Evolutionary conservation across 1,140 invertebrate species (phyloP).

Genomic region (Eubasilissa regina): DNA sequence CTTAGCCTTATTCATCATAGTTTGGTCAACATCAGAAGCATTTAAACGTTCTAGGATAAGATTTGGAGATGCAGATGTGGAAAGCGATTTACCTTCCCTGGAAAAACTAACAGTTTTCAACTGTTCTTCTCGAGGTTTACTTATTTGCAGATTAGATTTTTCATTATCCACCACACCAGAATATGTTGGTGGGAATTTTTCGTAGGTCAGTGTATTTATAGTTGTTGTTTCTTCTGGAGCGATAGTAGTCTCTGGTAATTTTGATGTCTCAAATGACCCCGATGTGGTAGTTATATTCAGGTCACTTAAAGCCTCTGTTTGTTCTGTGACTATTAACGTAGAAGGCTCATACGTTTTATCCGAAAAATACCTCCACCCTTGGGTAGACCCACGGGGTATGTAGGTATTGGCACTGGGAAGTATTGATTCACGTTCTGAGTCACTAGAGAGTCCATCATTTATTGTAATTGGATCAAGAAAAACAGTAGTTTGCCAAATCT

Average conservation of each 20-base stretch:
- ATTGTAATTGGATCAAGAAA: conserved; percentile 80
- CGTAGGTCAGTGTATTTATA: conserved; percentile 44
- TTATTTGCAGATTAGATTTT: conserved; percentile 16
- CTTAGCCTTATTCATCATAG: conserved; percentile 78
- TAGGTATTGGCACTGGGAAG: conserved; percentile 58
- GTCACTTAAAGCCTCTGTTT: conserved; percentile 44
- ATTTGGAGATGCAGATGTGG: conserved; percentile 24
- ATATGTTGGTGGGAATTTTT: conserved; percentile 55
- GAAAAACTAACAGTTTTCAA: conserved; percentile 32
- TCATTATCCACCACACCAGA: neutral
- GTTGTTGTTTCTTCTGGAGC: conserved; percentile 49
- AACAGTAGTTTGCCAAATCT: conserved; percentile 77
- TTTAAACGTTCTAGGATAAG: conserved; percentile 55
- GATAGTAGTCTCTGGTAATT: conserved; percentile 50
- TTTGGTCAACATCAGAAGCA: conserved; percentile 66
- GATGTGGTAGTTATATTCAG: conserved; percentile 50
- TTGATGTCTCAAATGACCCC: neutral
- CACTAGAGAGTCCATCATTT: conserved; percentile 75
- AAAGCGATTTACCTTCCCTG: conserved; percentile 59
- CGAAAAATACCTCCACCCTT: conserved; percentile 36
- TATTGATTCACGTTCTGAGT: conserved; percentile 47
- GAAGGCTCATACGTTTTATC: conserved; percentile 23
- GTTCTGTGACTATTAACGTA: conserved; percentile 33
- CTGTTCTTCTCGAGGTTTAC: conserved; percentile 33
- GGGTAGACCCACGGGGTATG: conserved; percentile 14